Evolutionary conservation across 2,797 vertebrate species (phyloP).

Genomic region (Bovichtus variegatus): DNA sequence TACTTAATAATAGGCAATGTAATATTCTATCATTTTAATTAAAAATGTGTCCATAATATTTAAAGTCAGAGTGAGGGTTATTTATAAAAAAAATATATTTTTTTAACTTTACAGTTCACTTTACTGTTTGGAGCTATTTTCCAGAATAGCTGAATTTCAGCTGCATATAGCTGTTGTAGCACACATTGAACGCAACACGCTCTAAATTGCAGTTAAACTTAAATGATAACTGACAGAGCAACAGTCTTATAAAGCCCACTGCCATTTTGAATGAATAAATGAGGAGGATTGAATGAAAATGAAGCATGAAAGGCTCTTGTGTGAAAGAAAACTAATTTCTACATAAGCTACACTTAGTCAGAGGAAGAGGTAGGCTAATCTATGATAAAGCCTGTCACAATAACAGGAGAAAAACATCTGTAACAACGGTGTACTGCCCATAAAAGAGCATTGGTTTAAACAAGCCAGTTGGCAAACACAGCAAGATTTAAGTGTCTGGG

Average conservation of each 20-base stretch:
- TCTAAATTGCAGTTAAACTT: conserved; percentile 26
- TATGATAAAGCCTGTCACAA: conserved; percentile 45
- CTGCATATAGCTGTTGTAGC: neutral
- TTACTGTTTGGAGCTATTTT: neutral
- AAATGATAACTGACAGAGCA: conserved; percentile 29
- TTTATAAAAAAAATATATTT: neutral
- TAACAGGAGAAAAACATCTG: conserved; percentile 43
- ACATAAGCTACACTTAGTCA: conserved; percentile 45
- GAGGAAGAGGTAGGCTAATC: conserved; percentile 30
- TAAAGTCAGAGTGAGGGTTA: neutral
- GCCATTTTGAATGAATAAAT: conserved; percentile 44
- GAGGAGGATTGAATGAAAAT: conserved; percentile 45
- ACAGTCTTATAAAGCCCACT: conserved; percentile 25
- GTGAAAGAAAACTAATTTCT: conserved; percentile 24
- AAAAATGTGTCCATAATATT: neutral
- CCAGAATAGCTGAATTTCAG: neutral
- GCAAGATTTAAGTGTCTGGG: conserved; percentile 53
- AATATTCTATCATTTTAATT: too few relatives aligned
- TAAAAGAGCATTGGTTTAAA: conserved; percentile 45
- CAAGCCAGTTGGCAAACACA: conserved; percentile 51
- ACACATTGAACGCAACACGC: conserved; percentile 7
- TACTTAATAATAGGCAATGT: too few relatives aligned
- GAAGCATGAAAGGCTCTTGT: conserved; percentile 37
- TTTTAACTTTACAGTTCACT: neutral
- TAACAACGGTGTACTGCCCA: conserved; percentile 1